These are phyloP conservation scores for Typhlichthys eigenmanni DNA, from an alignment of 2,797 vertebrate species.

Conservation along the genomic window DNA sequence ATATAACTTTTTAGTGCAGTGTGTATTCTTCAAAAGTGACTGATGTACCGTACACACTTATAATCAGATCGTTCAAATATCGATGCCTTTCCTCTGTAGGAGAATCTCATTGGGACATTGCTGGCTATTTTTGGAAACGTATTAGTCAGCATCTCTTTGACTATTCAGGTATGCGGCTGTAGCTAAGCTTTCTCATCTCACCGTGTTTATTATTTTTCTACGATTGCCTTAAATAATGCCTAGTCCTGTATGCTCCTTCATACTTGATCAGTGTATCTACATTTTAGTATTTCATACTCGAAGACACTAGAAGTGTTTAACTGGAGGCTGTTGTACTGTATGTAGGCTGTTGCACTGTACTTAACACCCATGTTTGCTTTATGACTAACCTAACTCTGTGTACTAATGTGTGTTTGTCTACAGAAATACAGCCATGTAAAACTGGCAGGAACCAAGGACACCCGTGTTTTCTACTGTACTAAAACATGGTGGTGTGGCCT, in stretches of 20 bases:
- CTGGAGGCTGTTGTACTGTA: too few relatives aligned
- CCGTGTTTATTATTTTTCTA: too few relatives aligned
- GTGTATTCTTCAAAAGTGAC: background rate
- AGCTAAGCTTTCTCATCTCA: too few relatives aligned
- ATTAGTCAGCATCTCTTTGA: slow-evolving; percentile 90
- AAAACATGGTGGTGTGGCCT: slow-evolving; percentile 96
- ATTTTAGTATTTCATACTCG: too few relatives aligned
- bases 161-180: slow-evolving; percentile 84
- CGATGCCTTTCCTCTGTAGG: slow-evolving; percentile 66
- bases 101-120: slow-evolving; percentile 94
- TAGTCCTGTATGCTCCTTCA: too few relatives aligned
- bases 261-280: too few relatives aligned
- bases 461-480: slow-evolving; percentile 87
- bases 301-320: too few relatives aligned
- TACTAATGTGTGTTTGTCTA: slow-evolving; percentile 8
- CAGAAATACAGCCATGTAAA: slow-evolving; percentile 94
- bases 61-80: background rate
- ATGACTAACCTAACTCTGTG: background rate
- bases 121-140: slow-evolving; percentile 94
- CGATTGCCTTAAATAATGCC: too few relatives aligned
- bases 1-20: slow-evolving; percentile 20
- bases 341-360: too few relatives aligned
- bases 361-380: background rate
- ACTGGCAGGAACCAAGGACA: slow-evolving; percentile 85
- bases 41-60: background rate